A percentile compares a stretch with the other conserved stretches of the same genome.
Conservation (phyloP, 2,113 vertebrate genomes). For the Chrysemys picta region DNA sequence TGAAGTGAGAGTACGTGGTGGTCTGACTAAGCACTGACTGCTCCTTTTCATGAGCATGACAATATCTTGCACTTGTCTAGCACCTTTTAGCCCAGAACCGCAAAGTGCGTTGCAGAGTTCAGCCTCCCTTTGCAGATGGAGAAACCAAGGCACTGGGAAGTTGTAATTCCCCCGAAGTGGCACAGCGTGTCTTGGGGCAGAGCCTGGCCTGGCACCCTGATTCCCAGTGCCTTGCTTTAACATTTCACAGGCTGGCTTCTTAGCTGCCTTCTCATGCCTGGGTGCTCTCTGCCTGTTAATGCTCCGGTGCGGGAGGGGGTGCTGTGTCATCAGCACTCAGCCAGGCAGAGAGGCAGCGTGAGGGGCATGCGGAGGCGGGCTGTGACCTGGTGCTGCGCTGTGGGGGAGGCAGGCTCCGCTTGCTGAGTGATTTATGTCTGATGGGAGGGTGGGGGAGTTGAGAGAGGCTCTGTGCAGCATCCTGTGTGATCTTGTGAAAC, state of each 20-base stretch:
- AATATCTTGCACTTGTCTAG: not conserved
- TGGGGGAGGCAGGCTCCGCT: not conserved
- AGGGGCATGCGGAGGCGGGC: not conserved
- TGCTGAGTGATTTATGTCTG: not conserved
- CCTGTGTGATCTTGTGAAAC: not conserved
- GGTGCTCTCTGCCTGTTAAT: not conserved
- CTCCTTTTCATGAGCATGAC: not conserved
- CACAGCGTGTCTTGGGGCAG: not conserved
- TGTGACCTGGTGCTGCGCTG: not conserved
- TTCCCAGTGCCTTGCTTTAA: not conserved
- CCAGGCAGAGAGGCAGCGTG: not conserved
- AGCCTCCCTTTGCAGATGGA: not conserved
- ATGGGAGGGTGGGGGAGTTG: not conserved
- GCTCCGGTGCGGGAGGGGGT: not conserved
- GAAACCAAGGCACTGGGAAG: not conserved
- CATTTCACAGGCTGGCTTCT: not conserved
- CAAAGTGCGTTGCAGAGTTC: not conserved
- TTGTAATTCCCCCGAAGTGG: not conserved
- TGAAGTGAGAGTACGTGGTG: not conserved
- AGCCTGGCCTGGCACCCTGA: not conserved
- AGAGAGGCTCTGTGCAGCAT: not conserved
- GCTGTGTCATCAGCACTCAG: not conserved
- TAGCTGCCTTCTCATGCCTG: not conserved
- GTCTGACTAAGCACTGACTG: too few species aligned
- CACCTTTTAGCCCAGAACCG: not conserved